Evolutionary conservation across 2,797 vertebrate genomes (phyloP).

Genomic region (Darevskia mixta): DNA sequence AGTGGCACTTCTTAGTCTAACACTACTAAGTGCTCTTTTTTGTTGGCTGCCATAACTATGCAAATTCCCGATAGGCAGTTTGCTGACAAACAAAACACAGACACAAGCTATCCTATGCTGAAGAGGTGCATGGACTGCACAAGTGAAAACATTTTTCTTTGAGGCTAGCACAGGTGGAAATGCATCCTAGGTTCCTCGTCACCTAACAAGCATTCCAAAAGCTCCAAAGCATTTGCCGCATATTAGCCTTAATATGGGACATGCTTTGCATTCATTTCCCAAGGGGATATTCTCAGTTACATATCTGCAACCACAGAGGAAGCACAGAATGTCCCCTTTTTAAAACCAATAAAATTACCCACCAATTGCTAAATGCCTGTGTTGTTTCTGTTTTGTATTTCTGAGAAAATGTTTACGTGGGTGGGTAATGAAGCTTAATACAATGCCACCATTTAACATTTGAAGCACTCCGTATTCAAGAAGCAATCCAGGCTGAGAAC

Average conservation of each 20-base stretch:
- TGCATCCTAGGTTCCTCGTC: background rate
- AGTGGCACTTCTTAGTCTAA: background rate
- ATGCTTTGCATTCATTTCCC: conserved; percentile 29
- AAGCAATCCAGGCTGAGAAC: conserved; percentile 23
- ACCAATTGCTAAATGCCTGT: conserved; percentile 22
- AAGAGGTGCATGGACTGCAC: background rate
- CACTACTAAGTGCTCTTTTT: background rate
- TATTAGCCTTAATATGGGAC: background rate
- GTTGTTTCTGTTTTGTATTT: conserved; percentile 33
- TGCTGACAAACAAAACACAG: background rate
- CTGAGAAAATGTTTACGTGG: conserved; percentile 6
- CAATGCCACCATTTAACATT: conserved; percentile 33
- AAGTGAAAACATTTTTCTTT: background rate
- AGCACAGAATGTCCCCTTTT: conserved; percentile 40
- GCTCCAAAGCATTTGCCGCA: conserved; percentile 5
- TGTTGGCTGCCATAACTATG: background rate
- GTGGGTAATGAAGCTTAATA: conserved; percentile 19
- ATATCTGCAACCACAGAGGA: conserved; percentile 32
- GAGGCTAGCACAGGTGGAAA: background rate
- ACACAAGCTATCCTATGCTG: too few species aligned
- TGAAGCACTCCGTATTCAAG: background rate
- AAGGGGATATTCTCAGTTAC: conserved; percentile 4
- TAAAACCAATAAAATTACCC: conserved; percentile 27
- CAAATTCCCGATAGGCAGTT: background rate
- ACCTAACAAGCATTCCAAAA: conserved; percentile 3